A percentile compares a stretch with the other conserved stretches of the same genome.
Evolutionary conservation across 2,797 vertebrate genomes (phyloP).

Genomic region (Neosalanx taihuensis): DNA sequence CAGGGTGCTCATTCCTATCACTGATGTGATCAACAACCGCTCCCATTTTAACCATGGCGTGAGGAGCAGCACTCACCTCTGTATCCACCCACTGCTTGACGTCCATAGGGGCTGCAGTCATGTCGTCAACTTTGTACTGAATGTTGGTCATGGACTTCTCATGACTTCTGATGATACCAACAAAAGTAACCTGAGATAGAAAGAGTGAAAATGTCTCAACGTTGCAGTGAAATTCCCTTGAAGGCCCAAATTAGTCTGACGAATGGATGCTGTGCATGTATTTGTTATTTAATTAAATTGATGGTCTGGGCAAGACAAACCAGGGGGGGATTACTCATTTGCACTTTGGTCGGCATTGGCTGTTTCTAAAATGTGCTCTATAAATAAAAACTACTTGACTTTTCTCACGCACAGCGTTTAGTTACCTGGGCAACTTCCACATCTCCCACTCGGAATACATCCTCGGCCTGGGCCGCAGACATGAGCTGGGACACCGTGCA

Average conservation of each 20-base stretch:
- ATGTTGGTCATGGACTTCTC: conserved; percentile 97
- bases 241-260: neutral
- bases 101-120: conserved; percentile 91
- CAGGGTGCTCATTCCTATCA: no score
- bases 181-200: conserved; percentile 81
- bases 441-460: conserved; percentile 84
- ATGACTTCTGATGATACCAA: conserved; percentile 87
- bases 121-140: conserved; percentile 96
- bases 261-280: neutral
- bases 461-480: conserved; percentile 82
- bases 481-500: conserved; percentile 95
- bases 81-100: conserved; percentile 96
- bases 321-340: no score
- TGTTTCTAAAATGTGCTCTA: no score
- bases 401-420: no score
- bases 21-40: no score
- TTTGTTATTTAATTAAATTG: neutral
- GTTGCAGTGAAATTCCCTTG: neutral
- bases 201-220: neutral
- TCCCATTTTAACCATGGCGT: no score
- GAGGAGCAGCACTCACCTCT: conserved; percentile 75
- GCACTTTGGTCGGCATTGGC: no score
- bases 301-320: no score
- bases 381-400: no score
- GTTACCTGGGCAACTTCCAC: conserved; percentile 90